Evolutionary conservation across 2,113 vertebrate genomes (phyloP).

Genomic region (Anas platyrhynchos): DNA sequence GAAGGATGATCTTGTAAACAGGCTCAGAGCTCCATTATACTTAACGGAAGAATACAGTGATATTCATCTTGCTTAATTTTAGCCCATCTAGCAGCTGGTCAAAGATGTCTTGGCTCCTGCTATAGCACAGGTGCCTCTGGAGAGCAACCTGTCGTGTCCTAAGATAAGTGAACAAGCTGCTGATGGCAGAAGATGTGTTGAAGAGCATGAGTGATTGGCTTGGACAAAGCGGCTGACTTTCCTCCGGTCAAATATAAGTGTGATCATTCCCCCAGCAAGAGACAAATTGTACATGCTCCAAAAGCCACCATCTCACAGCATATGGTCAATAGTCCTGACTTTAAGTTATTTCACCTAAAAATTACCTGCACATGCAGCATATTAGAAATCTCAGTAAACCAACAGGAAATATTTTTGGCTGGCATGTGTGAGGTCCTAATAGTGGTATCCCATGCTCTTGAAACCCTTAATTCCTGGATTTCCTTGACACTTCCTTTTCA

Average conservation of each 20-base stretch:
- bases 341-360: neutral
- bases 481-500: neutral
- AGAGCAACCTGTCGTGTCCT: neutral
- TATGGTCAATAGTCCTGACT: neutral
- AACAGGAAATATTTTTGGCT: neutral
- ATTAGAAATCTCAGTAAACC: neutral
- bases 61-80: neutral
- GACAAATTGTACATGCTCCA: neutral
- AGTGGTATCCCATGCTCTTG: neutral
- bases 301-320: neutral
- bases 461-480: neutral
- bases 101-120: neutral
- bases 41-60: neutral
- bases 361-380: neutral
- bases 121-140: neutral
- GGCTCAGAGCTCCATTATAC: neutral
- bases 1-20: neutral
- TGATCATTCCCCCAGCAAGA: neutral
- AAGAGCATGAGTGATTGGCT: neutral
- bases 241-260: neutral
- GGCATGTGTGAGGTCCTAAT: rapidly evolving
- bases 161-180: neutral
- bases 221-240: neutral
- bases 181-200: neutral
- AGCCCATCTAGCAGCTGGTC: neutral